A percentile compares a stretch with the other conserved stretches of the same genome.
phyloP scores from a whole-genome alignment of 2,888 invertebrate species.

The Temnothorax rugatulus region DNA sequence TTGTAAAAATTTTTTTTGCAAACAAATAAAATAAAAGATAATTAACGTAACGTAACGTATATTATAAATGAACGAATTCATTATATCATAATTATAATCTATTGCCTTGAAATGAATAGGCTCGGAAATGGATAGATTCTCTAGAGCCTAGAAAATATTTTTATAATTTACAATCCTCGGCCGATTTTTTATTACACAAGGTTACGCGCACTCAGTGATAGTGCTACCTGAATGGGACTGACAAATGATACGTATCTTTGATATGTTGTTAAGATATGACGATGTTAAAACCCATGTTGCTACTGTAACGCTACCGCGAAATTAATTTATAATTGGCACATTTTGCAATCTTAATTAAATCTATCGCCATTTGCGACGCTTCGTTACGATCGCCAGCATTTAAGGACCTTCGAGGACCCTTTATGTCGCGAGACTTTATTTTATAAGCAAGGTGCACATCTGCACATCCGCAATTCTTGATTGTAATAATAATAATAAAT shows the following conservation, averaged over 20 bases:
- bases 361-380: constrained; percentile 84
- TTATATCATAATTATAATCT: too few relatives aligned
- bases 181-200: too few relatives aligned
- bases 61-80: too few relatives aligned
- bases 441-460: constrained; percentile 20
- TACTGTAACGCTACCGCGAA: constrained; percentile 79
- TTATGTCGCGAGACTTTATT: constrained; percentile 66
- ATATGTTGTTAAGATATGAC: constrained; percentile 85
- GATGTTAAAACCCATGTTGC: constrained; percentile 84
- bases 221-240: neutral
- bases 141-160: too few relatives aligned
- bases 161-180: too few relatives aligned
- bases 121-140: too few relatives aligned
- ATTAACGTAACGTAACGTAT: too few relatives aligned
- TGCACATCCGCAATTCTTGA: constrained; percentile 60
- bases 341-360: constrained; percentile 86
- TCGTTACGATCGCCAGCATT: constrained; percentile 80
- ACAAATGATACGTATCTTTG: constrained; percentile 46
- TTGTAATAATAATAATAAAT: constrained; percentile 76
- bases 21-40: too few relatives aligned
- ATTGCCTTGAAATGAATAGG: too few relatives aligned
- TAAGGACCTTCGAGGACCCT: constrained; percentile 65
- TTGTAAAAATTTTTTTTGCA: too few relatives aligned
- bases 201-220: too few relatives aligned
- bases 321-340: constrained; percentile 86